Evolutionary conservation across 2,797 vertebrate species (phyloP), one percentile per base, ranked within the genome.

Genomic region (Poecile montanus): DNA sequence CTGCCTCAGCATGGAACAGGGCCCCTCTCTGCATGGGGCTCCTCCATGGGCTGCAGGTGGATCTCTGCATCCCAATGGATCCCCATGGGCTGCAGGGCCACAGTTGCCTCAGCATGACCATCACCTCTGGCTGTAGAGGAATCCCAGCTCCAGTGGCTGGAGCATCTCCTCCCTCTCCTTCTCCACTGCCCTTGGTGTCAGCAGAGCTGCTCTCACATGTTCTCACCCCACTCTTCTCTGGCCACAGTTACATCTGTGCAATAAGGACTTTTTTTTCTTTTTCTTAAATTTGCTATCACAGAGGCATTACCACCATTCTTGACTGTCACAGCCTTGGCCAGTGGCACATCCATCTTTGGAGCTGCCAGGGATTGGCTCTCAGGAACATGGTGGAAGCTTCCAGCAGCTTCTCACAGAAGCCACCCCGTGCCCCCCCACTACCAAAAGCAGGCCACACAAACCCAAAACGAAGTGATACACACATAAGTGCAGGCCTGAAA

Each of bases 311-410:
- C 42, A 56, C 20, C 14, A 56, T 17, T 56, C 30, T 25, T 30
- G 30, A 30, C 9, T 62, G 11, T 17, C 16, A 36, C 16, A 30
- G 48, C 16, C 26, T 85, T 40, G 34, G 20, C 20, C 48, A 54
- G 34, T 0, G 0, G n/a, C 47, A 61, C 2, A 1, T 17, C 13
- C 2, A 1, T 17, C 48, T 34, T 47, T 40, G n/a, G 40, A 65
- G 42, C 25, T 56, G 34, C 20, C 60, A 74, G 81, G 42, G 56
- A 7, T 4, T 74, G 51, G 17, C 26, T 34, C 14, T 57, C 30
- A 7, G 18, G 56, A 34, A 62, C 20, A 20, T 14, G 40, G 47
- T 21, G 25, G 34, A 62, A 85, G 20, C 23, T 47, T 76, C 72
- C 56, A 53, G 54, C 11, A 77, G 16, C 25, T 77, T 54, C 83